phyloP scores from a whole-genome alignment of 2,888 invertebrate genomes.

The Lamellibrachia satsuma region DNA sequence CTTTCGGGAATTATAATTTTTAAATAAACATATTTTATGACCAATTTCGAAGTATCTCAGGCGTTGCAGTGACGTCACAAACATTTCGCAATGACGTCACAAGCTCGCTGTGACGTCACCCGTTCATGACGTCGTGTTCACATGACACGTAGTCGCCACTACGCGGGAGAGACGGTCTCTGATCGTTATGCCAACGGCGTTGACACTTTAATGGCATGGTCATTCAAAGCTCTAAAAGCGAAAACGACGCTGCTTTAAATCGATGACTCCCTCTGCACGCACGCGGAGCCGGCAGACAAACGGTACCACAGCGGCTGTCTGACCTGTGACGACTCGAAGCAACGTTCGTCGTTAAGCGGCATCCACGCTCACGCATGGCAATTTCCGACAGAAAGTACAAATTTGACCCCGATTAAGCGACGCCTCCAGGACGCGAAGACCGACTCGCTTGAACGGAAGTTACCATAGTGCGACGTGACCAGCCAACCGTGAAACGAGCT shows the following conservation, averaged over 20 bases:
- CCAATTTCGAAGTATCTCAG: too few relatives aligned
- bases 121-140: neutral
- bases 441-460: neutral
- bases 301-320: neutral
- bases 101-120: neutral
- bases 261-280: neutral
- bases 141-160: neutral
- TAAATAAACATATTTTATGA: too few relatives aligned
- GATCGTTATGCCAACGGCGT: neutral
- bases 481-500: conserved; percentile 3
- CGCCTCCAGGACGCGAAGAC: neutral
- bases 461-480: neutral
- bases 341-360: neutral
- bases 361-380: neutral
- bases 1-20: too few relatives aligned
- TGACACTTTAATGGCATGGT: neutral
- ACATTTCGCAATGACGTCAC: neutral
- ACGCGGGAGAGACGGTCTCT: neutral
- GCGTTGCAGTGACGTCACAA: too few relatives aligned
- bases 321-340: neutral
- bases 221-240: neutral
- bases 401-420: conserved; percentile 13
- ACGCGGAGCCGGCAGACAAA: neutral
- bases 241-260: neutral
- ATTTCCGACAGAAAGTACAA: conserved; percentile 3